Conservation (phyloP, 1,140 invertebrate genomes). For the Drosophila ananassae region DNA sequence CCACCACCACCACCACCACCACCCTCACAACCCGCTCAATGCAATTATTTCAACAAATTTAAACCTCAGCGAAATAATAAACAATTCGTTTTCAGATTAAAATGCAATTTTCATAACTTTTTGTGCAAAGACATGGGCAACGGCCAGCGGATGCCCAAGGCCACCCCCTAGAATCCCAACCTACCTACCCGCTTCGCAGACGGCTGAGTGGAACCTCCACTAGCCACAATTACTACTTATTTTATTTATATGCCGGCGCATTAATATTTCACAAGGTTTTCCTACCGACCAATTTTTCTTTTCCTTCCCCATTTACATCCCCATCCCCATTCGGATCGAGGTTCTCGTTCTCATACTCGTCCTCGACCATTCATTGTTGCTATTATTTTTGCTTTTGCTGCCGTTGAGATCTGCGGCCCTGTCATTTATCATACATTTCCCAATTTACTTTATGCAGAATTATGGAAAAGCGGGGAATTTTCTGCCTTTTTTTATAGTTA, state of each 20-base stretch:
- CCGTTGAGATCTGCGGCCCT: slow-evolving; percentile 33
- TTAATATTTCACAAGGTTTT: slow-evolving; percentile 77
- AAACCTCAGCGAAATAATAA: slow-evolving; percentile 83
- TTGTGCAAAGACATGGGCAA: slow-evolving; percentile 64
- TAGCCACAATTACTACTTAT: slow-evolving; percentile 78
- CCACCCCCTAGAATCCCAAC: slow-evolving; percentile 8
- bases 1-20: slow-evolving; percentile 7
- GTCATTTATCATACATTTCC: slow-evolving; percentile 66
- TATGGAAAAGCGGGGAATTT: slow-evolving; percentile 35
- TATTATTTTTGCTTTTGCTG: slow-evolving; percentile 17
- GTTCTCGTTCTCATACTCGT: neutral
- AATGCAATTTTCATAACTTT: slow-evolving; percentile 83
- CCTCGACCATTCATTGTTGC: slow-evolving; percentile 6
- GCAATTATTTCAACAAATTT: slow-evolving; percentile 83
- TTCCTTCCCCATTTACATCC: slow-evolving; percentile 27
- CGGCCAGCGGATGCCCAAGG: slow-evolving; percentile 9
- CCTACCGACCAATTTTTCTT: slow-evolving; percentile 56
- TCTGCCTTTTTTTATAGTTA: slow-evolving; percentile 40
- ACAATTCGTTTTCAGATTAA: slow-evolving; percentile 83
- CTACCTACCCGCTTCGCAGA: neutral
- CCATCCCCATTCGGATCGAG: neutral
- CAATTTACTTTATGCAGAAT: slow-evolving; percentile 56
- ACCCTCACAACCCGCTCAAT: slow-evolving; percentile 40
- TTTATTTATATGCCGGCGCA: slow-evolving; percentile 80
- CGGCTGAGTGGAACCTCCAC: slow-evolving; percentile 33